These are phyloP conservation scores for Phenganax subtilis DNA, from an alignment of 92 coral and sea anemone genomes.

Conservation along the genomic window DNA sequence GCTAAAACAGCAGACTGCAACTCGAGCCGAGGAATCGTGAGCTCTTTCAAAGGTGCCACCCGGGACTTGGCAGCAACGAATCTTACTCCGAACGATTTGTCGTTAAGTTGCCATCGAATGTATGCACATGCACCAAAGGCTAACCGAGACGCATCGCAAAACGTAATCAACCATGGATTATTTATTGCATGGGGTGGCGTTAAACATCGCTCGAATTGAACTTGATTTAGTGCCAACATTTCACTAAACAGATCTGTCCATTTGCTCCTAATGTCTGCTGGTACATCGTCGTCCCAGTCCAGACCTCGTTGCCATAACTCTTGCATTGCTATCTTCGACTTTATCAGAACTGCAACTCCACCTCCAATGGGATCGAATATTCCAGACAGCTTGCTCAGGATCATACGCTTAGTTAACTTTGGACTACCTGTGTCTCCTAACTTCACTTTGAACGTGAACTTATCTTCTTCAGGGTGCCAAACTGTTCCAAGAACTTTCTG, in stretches of 20 bases:
- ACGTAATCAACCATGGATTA: slow-evolving; percentile 30
- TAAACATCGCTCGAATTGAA: slow-evolving; percentile 37
- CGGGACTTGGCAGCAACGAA: slow-evolving; percentile 48
- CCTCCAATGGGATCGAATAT: slow-evolving; percentile 55
- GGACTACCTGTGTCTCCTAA: background rate
- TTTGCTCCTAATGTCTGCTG: slow-evolving; percentile 26
- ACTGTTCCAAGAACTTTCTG: slow-evolving; percentile 41
- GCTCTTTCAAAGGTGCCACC: slow-evolving; percentile 46
- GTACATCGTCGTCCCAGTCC: slow-evolving; percentile 30
- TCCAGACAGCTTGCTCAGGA: slow-evolving; percentile 52
- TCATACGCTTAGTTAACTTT: slow-evolving; percentile 36
- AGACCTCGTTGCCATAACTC: slow-evolving; percentile 43
- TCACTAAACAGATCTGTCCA: slow-evolving; percentile 30
- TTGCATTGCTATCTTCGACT: slow-evolving; percentile 50
- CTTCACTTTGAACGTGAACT: slow-evolving; percentile 39
- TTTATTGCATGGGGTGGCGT: slow-evolving; percentile 35
- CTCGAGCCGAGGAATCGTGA: background rate
- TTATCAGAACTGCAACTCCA: slow-evolving; percentile 42
- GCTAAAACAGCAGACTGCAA: too few relatives aligned
- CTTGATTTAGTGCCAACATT: slow-evolving; percentile 26
- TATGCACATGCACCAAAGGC: slow-evolving; percentile 52
- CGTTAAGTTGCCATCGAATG: slow-evolving; percentile 34
- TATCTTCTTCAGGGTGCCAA: slow-evolving; percentile 42
- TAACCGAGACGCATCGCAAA: slow-evolving; percentile 45
- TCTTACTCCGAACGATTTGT: slow-evolving; percentile 32